A percentile compares a stretch with the other conserved stretches of the same genome.
Conservation (phyloP, 2,888 invertebrate genomes). For the Eledone cirrhosa region DNA sequence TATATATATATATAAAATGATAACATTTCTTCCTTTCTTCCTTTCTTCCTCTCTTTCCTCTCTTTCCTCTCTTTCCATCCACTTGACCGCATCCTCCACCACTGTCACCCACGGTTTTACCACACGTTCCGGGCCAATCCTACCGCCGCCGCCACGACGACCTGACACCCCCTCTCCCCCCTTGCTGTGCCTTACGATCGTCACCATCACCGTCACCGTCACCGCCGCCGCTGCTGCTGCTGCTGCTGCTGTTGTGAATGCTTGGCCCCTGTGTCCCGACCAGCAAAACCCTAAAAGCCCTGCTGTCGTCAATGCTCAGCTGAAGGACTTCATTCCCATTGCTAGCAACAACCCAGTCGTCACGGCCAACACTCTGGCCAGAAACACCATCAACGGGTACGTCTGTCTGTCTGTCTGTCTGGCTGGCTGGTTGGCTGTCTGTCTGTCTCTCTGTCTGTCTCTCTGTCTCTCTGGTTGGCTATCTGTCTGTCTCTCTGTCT, state of each 20-base stretch:
- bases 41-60: too few species aligned
- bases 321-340: conserved; percentile 54
- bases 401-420: background rate
- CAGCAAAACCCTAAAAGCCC: conserved; percentile 30
- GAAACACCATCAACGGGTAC: conserved; percentile 47
- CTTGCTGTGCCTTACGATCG: background rate
- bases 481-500: too few species aligned
- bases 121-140: too few species aligned
- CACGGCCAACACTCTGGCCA: conserved; percentile 48
- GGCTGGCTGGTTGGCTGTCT: too few species aligned
- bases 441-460: too few species aligned
- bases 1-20: too few species aligned
- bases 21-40: too few species aligned
- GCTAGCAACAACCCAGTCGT: conserved; percentile 55
- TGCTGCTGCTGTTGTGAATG: background rate
- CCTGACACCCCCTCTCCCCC: background rate
- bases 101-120: too few species aligned
- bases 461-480: too few species aligned
- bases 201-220: background rate
- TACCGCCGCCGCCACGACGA: too few species aligned
- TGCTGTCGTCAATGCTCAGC: background rate
- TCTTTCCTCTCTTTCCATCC: too few species aligned
- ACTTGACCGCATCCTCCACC: too few species aligned
- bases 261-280: conserved; percentile 23
- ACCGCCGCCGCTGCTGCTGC: background rate